Evolutionary conservation across 2,113 vertebrate genomes (phyloP).

Genomic region (Felis chaus): DNA sequence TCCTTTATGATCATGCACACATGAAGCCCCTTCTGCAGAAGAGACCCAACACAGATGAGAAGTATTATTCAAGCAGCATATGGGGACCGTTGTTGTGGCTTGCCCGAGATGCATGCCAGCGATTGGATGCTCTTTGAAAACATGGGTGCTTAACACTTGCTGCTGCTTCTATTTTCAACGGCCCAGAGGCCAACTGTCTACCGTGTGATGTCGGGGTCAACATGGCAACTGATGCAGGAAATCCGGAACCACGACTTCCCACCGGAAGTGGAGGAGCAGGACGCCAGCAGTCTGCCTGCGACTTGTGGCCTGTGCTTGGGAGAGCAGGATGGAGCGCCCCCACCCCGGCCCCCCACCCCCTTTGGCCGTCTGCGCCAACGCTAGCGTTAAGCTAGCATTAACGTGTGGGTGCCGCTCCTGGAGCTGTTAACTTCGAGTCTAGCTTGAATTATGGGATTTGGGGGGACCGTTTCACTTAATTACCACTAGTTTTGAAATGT

Average conservation of each 20-base stretch:
- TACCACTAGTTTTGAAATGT: no score
- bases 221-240: conserved; percentile 93
- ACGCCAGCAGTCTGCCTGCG: conserved; percentile 83
- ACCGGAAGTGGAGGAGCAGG: conserved; percentile 85
- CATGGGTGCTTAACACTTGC: conserved; percentile 98
- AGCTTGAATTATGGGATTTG: no score
- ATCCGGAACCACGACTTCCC: conserved; percentile 87
- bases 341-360: no score
- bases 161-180: conserved; percentile 95
- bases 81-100: conserved; percentile 93
- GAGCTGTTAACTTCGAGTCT: no score
- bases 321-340: conserved; percentile 89
- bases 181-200: conserved; percentile 94
- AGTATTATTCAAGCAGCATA: conserved; percentile 92
- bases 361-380: no score
- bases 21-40: conserved; percentile 92
- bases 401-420: no score
- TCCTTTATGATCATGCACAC: conserved; percentile 94
- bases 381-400: no score
- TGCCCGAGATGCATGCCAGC: conserved; percentile 94
- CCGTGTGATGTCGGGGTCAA: conserved; percentile 91
- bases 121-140: conserved; percentile 97
- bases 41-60: conserved; percentile 94
- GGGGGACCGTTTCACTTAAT: no score
- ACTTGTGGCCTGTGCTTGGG: conserved; percentile 91